Evolutionary conservation across 2,888 invertebrate species (phyloP).

Genomic region (Odontocolon sp.): DNA sequence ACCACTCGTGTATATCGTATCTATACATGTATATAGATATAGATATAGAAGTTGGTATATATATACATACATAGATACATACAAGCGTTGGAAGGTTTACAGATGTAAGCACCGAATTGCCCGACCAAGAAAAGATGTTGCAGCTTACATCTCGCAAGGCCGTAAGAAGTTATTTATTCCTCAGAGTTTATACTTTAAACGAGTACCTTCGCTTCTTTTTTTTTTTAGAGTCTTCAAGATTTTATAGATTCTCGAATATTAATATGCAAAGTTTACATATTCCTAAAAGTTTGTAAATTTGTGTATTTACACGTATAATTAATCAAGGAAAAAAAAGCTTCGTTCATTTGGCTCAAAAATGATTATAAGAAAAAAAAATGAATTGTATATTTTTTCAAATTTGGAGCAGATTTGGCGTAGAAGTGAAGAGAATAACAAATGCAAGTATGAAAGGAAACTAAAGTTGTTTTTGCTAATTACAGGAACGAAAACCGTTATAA

Average conservation of each 20-base stretch:
- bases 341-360: too few relatives aligned
- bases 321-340: too few relatives aligned
- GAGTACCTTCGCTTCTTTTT: not conserved
- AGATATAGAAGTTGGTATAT: not conserved
- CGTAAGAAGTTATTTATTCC: constrained; percentile 56
- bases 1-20: constrained; percentile 12
- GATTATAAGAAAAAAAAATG: too few relatives aligned
- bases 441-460: too few relatives aligned
- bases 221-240: not conserved
- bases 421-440: too few relatives aligned
- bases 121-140: constrained; percentile 36
- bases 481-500: not conserved
- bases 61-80: constrained; percentile 10
- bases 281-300: too few relatives aligned
- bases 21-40: not conserved
- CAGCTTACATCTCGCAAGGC: constrained; percentile 40
- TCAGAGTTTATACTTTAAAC: constrained; percentile 27
- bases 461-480: too few relatives aligned
- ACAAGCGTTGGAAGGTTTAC: constrained; percentile 24
- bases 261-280: too few relatives aligned
- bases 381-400: too few relatives aligned
- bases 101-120: constrained; percentile 47
- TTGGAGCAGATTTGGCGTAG: too few relatives aligned
- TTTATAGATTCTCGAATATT: constrained; percentile 33
- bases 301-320: too few relatives aligned